These are phyloP conservation scores for Falco biarmicus DNA, from an alignment of 2,797 vertebrate genomes.

Conservation along the genomic window DNA sequence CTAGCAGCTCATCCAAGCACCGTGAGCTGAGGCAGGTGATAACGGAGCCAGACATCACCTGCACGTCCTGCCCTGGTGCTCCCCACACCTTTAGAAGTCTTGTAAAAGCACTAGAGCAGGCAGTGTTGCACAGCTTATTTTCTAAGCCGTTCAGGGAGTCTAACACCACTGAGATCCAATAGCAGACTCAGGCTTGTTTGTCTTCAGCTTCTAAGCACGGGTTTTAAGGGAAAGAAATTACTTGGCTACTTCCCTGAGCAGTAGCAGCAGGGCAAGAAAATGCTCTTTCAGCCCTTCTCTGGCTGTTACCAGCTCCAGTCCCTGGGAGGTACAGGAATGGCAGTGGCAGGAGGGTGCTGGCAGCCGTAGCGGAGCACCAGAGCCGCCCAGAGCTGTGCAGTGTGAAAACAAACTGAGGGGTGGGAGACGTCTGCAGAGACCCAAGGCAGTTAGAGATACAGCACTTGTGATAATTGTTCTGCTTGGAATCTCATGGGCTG, in stretches of 20 bases:
- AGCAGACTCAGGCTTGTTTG: not conserved
- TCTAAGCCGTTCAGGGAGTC: not conserved
- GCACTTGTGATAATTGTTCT: constrained; percentile 36
- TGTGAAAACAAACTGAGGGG: not conserved
- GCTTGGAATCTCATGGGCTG: constrained; percentile 23
- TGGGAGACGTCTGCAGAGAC: not conserved
- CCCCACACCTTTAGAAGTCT: accelerated
- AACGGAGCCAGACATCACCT: not conserved
- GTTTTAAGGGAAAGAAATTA: not conserved
- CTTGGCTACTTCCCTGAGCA: not conserved
- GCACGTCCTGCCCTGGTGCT: accelerated
- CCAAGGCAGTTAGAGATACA: not conserved
- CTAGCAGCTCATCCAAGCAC: not conserved
- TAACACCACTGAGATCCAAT: not conserved
- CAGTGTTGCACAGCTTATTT: not conserved
- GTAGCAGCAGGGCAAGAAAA: not conserved
- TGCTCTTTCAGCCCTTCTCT: not conserved
- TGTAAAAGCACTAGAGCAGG: not conserved
- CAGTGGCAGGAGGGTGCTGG: not conserved
- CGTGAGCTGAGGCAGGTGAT: accelerated
- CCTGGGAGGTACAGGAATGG: not conserved
- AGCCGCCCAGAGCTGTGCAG: accelerated
- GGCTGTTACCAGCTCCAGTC: too few species aligned
- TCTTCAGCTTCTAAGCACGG: not conserved
- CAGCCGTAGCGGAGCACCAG: accelerated